phyloP scores from a whole-genome alignment of 2,888 invertebrate species.

The Nomada flava region DNA sequence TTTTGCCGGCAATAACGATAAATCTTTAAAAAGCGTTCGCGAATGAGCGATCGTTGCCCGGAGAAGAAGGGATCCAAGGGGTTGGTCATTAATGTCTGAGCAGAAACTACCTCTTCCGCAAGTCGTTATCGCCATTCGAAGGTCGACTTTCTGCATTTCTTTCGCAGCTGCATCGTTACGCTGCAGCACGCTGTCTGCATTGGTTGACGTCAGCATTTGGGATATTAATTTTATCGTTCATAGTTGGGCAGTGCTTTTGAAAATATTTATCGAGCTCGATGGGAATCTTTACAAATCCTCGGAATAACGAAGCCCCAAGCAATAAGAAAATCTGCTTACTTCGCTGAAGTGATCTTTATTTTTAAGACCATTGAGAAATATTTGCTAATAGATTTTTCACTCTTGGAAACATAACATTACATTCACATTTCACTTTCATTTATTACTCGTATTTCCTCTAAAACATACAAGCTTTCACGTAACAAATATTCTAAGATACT shows the following conservation, averaged over 20 bases:
- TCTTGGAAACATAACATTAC: no score
- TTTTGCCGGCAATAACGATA: conserved; percentile 24
- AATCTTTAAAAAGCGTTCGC: conserved; percentile 42
- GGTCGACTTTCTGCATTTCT: conserved; percentile 53
- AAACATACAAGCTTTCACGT: no score
- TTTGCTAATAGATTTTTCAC: no score
- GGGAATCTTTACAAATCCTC: no score
- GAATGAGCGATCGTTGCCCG: conserved; percentile 52
- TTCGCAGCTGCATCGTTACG: conserved; percentile 48
- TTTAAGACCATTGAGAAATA: no score
- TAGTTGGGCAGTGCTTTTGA: neutral
- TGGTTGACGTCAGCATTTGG: conserved; percentile 10
- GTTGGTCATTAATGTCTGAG: conserved; percentile 67
- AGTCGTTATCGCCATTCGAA: conserved; percentile 66
- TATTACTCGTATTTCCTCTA: no score
- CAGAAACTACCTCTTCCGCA: conserved; percentile 67
- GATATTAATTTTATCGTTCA: neutral
- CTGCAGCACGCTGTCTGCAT: neutral
- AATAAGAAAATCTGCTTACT: no score
- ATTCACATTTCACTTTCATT: no score
- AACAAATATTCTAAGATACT: no score
- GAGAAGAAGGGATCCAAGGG: conserved; percentile 53
- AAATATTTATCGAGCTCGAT: neutral
- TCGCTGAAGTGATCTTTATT: no score
- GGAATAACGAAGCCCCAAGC: no score